These are phyloP conservation scores for Paedocypris sp. DNA, from an alignment of 2,113 vertebrate genomes.

Conservation along the genomic window DNA sequence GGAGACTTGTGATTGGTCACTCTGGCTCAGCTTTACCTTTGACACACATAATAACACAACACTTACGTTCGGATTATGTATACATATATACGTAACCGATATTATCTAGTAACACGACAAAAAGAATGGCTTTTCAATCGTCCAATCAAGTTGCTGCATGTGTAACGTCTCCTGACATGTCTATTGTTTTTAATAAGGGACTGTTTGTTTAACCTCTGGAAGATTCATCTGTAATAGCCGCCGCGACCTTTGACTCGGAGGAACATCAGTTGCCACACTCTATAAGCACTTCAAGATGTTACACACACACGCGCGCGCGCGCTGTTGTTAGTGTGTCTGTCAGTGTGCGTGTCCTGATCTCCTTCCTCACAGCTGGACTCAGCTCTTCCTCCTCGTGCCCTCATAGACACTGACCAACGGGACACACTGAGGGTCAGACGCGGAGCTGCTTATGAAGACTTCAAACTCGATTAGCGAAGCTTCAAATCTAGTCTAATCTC, in stretches of 20 bases:
- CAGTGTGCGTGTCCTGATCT: conserved; percentile 39
- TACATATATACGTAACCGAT: too few species aligned
- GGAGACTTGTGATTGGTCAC: too few species aligned
- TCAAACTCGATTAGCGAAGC: too few species aligned
- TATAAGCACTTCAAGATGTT: conserved; percentile 37
- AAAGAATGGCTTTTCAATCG: background rate
- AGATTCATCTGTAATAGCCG: conserved; percentile 18
- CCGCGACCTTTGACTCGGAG: conserved; percentile 17
- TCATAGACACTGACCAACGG: conserved; percentile 51
- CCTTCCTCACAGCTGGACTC: conserved; percentile 39
- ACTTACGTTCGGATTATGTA: too few species aligned
- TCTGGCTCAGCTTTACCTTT: too few species aligned
- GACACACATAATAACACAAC: too few species aligned
- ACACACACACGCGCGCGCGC: conserved; percentile 4
- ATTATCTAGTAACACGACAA: too few species aligned
- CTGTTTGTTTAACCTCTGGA: conserved; percentile 3
- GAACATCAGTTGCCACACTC: conserved; percentile 13
- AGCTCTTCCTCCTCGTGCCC: conserved; percentile 41
- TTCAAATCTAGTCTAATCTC: too few species aligned
- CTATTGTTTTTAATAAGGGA: background rate
- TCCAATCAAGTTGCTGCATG: background rate
- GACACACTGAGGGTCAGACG: conserved; percentile 47
- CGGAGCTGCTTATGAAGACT: too few species aligned
- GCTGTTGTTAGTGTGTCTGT: conserved; percentile 17
- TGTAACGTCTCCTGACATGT: background rate